Percentiles rank a stretch among this genome's conserved stretches.
Conservation (phyloP, 2,888 invertebrate species). For the Tethea ocularis region DNA sequence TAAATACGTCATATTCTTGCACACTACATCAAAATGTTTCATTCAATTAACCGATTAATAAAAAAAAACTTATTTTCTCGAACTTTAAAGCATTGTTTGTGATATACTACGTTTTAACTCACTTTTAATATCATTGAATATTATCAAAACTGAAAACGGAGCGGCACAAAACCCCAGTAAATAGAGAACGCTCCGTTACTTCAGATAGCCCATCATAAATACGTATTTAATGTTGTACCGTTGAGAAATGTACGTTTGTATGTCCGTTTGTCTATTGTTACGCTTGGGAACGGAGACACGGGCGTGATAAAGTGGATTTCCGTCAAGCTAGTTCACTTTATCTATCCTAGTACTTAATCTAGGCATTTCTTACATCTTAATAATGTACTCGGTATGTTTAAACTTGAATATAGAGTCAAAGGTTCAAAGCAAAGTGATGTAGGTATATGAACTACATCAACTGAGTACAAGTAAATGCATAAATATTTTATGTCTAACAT, state of each 20-base stretch:
- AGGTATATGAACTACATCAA: too few species aligned
- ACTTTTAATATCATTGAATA: neutral
- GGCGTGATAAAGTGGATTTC: conserved; percentile 10
- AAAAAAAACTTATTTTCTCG: too few species aligned
- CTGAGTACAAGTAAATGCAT: too few species aligned
- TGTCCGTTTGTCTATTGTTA: conserved; percentile 32
- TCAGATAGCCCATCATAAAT: conserved; percentile 36
- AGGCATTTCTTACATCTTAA: neutral
- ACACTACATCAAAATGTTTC: neutral
- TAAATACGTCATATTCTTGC: neutral
- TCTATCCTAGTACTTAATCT: neutral
- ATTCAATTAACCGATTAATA: too few species aligned
- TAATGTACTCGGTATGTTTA: neutral
- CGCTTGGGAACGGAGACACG: conserved; percentile 22
- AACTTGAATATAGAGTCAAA: neutral
- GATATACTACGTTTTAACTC: neutral
- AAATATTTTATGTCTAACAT: neutral
- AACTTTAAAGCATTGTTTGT: neutral
- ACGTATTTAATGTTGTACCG: conserved; percentile 28
- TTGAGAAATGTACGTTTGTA: conserved; percentile 29
- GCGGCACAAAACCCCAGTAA: conserved; percentile 18
- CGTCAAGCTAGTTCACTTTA: neutral
- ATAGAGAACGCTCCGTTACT: conserved; percentile 31
- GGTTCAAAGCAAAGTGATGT: neutral
- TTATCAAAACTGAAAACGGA: neutral